These are phyloP conservation scores for Pseudochirops corinnae DNA, from an alignment of 2,797 vertebrate species.

Conservation along the genomic window DNA sequence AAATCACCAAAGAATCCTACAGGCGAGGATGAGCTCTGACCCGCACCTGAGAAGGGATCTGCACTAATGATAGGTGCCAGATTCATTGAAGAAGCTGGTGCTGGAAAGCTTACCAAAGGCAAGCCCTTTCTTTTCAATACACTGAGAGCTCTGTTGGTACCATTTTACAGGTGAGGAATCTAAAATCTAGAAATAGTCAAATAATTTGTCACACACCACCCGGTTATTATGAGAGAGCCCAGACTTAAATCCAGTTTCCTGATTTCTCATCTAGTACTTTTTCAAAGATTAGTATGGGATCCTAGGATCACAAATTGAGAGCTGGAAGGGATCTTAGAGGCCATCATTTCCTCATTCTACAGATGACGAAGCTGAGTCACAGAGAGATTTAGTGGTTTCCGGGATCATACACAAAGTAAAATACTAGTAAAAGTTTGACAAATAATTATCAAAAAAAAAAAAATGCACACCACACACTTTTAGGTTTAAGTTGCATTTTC, in stretches of 20 bases:
- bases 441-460: neutral
- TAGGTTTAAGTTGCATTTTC: neutral
- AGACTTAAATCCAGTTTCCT: neutral
- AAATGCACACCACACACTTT: neutral
- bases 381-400: slow-evolving; percentile 56
- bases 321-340: neutral
- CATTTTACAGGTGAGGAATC: neutral
- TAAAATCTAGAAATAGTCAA: neutral
- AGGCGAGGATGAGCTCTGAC: neutral
- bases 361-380: slow-evolving; percentile 67
- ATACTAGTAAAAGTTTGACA: neutral
- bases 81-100: neutral
- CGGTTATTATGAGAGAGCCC: neutral
- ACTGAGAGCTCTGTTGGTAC: neutral
- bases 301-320: neutral
- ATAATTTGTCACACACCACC: neutral
- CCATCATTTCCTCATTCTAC: neutral
- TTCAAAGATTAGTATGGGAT: neutral
- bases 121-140: neutral
- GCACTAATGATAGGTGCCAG: neutral
- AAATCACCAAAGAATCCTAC: neutral
- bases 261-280: neutral
- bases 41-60: neutral
- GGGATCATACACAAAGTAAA: neutral
- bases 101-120: neutral